Percentiles rank a stretch among this genome's conserved stretches.
These are phyloP conservation scores for Chelonia mydas DNA, from an alignment of 2,797 vertebrate species.

Conservation along the genomic window DNA sequence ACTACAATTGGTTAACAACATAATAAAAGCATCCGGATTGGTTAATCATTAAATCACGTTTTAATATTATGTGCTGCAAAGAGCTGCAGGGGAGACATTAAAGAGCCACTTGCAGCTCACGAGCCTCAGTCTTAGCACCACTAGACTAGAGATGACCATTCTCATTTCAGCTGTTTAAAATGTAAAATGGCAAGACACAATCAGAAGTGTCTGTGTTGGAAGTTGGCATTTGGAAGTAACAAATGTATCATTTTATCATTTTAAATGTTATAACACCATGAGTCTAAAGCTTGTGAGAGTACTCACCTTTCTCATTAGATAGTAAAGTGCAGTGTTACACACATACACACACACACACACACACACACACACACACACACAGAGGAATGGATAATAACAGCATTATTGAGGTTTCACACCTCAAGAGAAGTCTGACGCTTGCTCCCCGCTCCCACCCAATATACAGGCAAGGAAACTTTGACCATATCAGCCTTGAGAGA, in stretches of 20 bases:
- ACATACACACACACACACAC: background rate
- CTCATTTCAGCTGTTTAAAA: background rate
- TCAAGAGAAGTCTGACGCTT: constrained; percentile 9
- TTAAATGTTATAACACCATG: background rate
- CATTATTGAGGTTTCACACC: background rate
- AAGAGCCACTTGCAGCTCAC: background rate
- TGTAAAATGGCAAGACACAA: background rate
- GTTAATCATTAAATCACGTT: background rate
- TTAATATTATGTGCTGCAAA: background rate
- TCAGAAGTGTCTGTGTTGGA: background rate
- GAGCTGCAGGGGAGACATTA: background rate
- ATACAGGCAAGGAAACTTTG: constrained; percentile 72
- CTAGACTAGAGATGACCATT: background rate
- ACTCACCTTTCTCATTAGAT: background rate
- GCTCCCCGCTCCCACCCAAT: constrained; percentile 31
- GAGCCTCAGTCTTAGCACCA: background rate
- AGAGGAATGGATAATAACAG: background rate
- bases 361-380: background rate
- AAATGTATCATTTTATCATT: background rate
- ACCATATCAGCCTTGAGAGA: constrained; percentile 62
- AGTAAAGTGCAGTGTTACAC: background rate
- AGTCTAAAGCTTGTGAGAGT: background rate
- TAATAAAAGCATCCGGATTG: background rate
- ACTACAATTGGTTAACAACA: background rate
- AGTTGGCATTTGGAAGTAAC: constrained; percentile 9